Evolutionary conservation across 1,140 invertebrate genomes (phyloP).

Genomic region (Littorina saxatilis): DNA sequence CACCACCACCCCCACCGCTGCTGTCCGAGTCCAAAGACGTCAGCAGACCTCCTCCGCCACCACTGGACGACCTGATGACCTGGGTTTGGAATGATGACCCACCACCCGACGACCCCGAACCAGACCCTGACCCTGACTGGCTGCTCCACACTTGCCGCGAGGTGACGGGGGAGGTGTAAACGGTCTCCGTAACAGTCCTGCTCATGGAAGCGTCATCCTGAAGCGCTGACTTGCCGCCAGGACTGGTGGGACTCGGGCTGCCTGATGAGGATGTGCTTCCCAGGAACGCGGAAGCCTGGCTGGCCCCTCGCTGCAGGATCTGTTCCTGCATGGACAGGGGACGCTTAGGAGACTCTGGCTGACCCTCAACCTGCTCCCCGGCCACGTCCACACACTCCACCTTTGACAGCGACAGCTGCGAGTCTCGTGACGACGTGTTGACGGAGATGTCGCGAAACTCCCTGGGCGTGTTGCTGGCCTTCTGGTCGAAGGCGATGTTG

Average conservation of each 20-base stretch:
- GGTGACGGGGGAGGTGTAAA: not conserved
- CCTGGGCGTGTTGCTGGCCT: conserved; percentile 50
- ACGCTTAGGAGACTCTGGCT: not conserved
- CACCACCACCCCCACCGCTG: not conserved
- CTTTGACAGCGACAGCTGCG: not conserved
- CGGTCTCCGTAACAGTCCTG: not conserved
- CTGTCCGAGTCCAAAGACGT: too few relatives aligned
- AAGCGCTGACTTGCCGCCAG: not conserved
- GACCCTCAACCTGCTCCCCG: not conserved
- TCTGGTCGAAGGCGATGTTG: conserved; percentile 53
- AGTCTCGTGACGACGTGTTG: not conserved
- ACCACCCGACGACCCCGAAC: too few relatives aligned
- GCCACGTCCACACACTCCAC: conserved; percentile 11
- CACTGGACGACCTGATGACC: too few relatives aligned
- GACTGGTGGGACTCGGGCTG: conserved; percentile 20
- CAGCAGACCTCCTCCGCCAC: too few relatives aligned
- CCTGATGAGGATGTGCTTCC: conserved; percentile 21
- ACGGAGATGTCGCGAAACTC: not conserved
- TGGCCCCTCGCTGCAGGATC: conserved; percentile 24
- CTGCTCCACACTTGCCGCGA: not conserved
- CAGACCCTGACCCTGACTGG: not conserved
- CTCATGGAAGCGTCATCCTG: not conserved
- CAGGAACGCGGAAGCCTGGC: conserved; percentile 24
- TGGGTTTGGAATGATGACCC: too few relatives aligned
- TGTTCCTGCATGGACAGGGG: conserved; percentile 23